Evolutionary conservation across 2,888 invertebrate species (phyloP).

Genomic region (Standfussiana lucernea): DNA sequence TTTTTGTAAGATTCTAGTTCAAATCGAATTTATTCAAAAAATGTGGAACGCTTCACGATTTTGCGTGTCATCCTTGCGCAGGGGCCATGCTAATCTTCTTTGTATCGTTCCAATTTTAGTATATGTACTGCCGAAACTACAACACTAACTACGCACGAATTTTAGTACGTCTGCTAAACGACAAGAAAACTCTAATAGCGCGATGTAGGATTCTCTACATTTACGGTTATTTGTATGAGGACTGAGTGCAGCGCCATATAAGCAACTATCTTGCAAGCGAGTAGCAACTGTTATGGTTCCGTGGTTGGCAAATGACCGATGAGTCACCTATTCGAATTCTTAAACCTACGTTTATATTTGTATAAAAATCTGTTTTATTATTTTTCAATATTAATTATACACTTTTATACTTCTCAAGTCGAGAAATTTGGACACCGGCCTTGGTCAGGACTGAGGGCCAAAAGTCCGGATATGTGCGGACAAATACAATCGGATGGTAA

Average conservation of each 20-base stretch:
- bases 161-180: background rate
- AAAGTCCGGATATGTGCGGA: background rate
- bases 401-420: too few relatives aligned
- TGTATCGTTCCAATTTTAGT: constrained; percentile 12
- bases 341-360: too few relatives aligned
- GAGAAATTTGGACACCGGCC: too few relatives aligned
- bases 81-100: background rate
- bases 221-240: background rate
- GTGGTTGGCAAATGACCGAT: background rate
- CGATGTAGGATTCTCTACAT: background rate
- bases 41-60: constrained; percentile 9
- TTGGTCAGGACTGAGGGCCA: background rate
- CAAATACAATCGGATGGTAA: too few relatives aligned
- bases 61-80: constrained; percentile 9
- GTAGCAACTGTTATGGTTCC: background rate
- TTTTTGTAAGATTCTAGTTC: background rate
- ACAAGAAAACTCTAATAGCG: background rate
- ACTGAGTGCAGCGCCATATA: constrained; percentile 4
- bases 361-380: too few relatives aligned
- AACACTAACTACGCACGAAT: accelerated
- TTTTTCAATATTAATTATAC: background rate
- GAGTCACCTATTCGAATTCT: background rate
- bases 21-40: background rate
- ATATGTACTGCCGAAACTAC: constrained; percentile 9
- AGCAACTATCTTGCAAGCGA: background rate